Conservation (phyloP, 2,113 vertebrate genomes). For the Sinocyclocheilus anshuiensis region DNA sequence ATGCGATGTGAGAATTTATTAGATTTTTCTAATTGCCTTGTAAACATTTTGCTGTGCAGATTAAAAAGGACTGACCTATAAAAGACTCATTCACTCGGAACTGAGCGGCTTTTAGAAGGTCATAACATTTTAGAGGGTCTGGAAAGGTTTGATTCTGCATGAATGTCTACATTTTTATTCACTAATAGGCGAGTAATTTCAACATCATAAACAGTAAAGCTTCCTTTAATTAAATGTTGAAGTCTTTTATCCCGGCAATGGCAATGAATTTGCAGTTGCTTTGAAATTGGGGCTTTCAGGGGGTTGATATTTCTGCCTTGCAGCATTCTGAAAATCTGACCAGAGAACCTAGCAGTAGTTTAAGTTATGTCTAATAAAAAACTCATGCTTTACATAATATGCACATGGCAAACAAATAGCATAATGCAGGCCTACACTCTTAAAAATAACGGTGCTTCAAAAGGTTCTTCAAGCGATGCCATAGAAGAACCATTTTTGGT, state of each 20-base stretch:
- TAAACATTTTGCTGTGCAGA: constrained; percentile 21
- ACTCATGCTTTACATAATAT: neutral
- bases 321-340: neutral
- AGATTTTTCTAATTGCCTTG: neutral
- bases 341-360: neutral
- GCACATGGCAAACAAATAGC: too few relatives aligned
- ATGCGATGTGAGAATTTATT: neutral
- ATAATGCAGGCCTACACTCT: too few relatives aligned
- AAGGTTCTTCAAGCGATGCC: too few relatives aligned
- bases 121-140: too few relatives aligned
- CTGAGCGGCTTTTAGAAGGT: neutral
- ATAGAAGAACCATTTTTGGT: too few relatives aligned
- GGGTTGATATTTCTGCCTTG: neutral
- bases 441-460: too few relatives aligned
- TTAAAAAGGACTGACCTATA: constrained; percentile 32
- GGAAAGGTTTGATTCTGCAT: neutral
- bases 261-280: neutral
- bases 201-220: neutral
- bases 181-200: neutral
- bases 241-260: neutral
- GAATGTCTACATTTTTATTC: neutral
- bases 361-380: neutral
- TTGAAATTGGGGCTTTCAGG: neutral
- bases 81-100: neutral
- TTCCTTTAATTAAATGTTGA: neutral